phyloP scores from a whole-genome alignment of 2,113 vertebrate species.

The Rhinichthys klamathensis region DNA sequence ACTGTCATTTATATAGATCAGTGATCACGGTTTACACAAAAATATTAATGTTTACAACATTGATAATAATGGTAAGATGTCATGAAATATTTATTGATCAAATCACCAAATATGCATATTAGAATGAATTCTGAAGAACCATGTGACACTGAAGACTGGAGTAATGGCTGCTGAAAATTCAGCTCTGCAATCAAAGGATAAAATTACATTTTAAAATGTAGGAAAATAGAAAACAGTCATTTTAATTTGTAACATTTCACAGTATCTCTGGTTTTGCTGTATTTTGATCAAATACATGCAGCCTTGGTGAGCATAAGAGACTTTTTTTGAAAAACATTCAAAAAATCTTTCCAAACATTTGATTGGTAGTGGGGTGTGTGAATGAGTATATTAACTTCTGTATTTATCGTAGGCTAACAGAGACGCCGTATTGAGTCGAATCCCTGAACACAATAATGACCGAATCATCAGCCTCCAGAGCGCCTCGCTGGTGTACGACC shows the following conservation, averaged over 20 bases:
- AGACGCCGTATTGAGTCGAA: constrained; percentile 95
- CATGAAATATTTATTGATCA: background rate
- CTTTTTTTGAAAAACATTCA: background rate
- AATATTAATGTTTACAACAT: background rate
- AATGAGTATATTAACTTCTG: constrained; percentile 1
- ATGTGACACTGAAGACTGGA: background rate
- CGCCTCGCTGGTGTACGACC: constrained; percentile 94
- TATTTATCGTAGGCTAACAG: constrained; percentile 87
- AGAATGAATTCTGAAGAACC: background rate
- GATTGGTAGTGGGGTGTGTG: background rate
- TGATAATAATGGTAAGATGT: background rate
- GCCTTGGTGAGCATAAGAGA: background rate
- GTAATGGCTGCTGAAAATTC: background rate
- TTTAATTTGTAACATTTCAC: background rate
- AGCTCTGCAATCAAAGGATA: background rate
- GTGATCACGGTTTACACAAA: too few relatives aligned
- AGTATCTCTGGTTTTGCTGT: background rate
- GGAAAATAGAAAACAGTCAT: background rate
- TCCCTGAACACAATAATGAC: constrained; percentile 94
- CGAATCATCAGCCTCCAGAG: constrained; percentile 97
- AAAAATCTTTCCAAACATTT: background rate
- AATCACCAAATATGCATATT: background rate
- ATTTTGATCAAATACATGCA: background rate
- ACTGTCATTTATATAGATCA: too few relatives aligned
- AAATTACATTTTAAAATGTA: too few relatives aligned